Percentiles rank a stretch among this genome's conserved stretches.
Conservation (phyloP, 1,140 invertebrate genomes). For the Eueides isabella region DNA sequence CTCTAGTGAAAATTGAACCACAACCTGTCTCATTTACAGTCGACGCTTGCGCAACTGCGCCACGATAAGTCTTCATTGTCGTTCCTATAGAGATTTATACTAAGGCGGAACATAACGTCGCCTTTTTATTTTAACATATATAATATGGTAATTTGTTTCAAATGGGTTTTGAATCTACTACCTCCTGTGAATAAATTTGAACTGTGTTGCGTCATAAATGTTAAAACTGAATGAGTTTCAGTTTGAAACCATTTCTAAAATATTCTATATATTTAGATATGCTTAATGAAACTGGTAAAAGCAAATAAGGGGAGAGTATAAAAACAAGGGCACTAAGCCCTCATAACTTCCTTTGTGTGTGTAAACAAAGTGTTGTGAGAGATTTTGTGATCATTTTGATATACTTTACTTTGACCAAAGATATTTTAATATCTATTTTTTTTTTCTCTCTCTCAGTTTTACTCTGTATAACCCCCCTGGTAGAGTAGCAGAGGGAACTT, state of each 20-base stretch:
- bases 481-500: too few relatives aligned
- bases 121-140: too few relatives aligned
- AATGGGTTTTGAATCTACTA: too few relatives aligned
- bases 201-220: neutral
- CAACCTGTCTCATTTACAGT: too few relatives aligned
- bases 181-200: neutral
- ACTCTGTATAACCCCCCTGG: too few relatives aligned
- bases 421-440: neutral
- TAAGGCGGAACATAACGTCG: too few relatives aligned
- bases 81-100: too few relatives aligned
- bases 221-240: neutral
- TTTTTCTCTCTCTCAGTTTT: too few relatives aligned
- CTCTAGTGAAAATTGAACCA: too few relatives aligned
- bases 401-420: neutral
- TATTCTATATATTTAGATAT: slow-evolving; percentile 10
- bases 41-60: too few relatives aligned
- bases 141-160: too few relatives aligned
- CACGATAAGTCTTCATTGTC: too few relatives aligned
- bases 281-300: slow-evolving; percentile 54
- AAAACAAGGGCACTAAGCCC: slow-evolving; percentile 52
- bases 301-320: slow-evolving; percentile 58
- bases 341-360: slow-evolving; percentile 25
- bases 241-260: slow-evolving; percentile 8
- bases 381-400: slow-evolving; percentile 2
- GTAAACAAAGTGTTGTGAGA: slow-evolving; percentile 9